Percentiles rank a stretch among this genome's conserved stretches.
These are phyloP conservation scores for Cavia porcellus DNA, from an alignment of 2,113 vertebrate species.

Conservation along the genomic window DNA sequence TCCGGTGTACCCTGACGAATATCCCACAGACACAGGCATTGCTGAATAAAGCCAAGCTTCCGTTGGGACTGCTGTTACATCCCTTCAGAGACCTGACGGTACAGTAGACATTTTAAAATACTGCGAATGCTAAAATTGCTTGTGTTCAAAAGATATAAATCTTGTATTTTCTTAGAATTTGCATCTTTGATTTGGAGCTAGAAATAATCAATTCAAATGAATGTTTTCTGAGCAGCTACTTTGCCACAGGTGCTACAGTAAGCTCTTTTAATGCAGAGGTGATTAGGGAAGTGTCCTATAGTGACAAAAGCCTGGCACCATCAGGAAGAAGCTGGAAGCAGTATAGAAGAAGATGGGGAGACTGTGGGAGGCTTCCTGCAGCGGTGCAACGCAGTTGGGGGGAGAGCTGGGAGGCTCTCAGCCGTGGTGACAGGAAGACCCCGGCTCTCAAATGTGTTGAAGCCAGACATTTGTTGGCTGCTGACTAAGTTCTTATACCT, in stretches of 20 bases:
- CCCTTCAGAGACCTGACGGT: conserved; percentile 98
- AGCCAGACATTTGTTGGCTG: not conserved
- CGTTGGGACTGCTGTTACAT: conserved; percentile 96
- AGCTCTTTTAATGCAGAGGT: not conserved
- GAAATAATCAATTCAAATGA: not conserved
- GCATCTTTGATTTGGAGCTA: conserved; percentile 50
- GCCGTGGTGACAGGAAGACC: not conserved
- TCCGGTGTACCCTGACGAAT: conserved; percentile 96
- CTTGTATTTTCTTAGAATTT: conserved; percentile 22
- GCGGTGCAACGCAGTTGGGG: not conserved
- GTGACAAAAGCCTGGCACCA: not conserved
- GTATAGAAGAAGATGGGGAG: not conserved
- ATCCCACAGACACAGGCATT: conserved; percentile 97
- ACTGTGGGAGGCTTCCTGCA: not conserved
- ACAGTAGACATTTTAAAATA: conserved; percentile 72
- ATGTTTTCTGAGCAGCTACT: not conserved
- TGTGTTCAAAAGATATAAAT: not conserved
- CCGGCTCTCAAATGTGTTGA: not conserved
- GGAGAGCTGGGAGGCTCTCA: not conserved
- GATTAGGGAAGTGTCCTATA: not conserved
- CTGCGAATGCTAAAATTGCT: not conserved
- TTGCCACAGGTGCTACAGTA: not conserved
- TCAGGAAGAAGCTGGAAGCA: not conserved
- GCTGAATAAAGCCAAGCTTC: conserved; percentile 97
- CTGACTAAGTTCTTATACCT: not conserved